phyloP scores from a whole-genome alignment of 2,888 invertebrate genomes.

The Hyles lineata region DNA sequence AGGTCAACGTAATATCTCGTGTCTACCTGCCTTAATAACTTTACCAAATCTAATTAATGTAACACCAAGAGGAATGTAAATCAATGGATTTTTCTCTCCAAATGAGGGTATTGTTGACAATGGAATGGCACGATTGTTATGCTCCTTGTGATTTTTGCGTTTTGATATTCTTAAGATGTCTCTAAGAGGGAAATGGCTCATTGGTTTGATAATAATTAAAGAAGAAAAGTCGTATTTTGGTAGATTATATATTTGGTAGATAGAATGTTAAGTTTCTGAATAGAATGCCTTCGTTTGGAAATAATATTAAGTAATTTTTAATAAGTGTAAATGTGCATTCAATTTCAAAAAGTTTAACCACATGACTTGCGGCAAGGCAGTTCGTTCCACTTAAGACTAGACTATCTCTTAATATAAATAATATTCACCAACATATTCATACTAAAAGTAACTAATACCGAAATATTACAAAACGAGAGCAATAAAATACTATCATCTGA shows the following conservation, averaged over 20 bases:
- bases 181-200: neutral
- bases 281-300: no score
- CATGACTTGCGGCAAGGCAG: no score
- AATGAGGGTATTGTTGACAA: neutral
- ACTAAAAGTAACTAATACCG: neutral
- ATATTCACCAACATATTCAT: no score
- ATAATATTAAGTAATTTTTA: no score
- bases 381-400: no score
- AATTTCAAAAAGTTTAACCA: no score
- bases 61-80: slow-evolving; percentile 9
- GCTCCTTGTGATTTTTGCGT: neutral
- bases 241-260: no score
- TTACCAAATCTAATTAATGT: slow-evolving; percentile 5
- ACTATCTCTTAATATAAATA: no score
- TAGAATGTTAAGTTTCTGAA: no score
- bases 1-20: slow-evolving; percentile 12
- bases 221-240: no score
- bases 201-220: no score
- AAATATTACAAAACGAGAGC: neutral
- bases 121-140: neutral
- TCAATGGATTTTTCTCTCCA: neutral
- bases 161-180: neutral
- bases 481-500: slow-evolving; percentile 34
- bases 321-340: no score
- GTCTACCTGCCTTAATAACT: slow-evolving; percentile 15